Evolutionary conservation across 2,888 invertebrate species (phyloP), one percentile per base, ranked within the genome.

Genomic region (Dasypogon diadema): DNA sequence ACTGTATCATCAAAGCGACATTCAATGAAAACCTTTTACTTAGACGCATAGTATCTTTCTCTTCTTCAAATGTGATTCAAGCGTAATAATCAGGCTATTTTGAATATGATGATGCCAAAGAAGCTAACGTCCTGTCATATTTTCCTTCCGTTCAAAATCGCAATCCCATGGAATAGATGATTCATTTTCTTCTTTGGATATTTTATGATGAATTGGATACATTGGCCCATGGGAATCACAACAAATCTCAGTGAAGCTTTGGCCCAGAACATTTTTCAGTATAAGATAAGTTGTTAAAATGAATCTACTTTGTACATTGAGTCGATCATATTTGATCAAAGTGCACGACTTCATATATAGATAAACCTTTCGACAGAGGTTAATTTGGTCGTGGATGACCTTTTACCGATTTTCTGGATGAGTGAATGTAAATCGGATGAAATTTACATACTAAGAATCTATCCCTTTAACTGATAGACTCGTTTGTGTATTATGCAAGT

Each of bases 321-420:
- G 34, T 30, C 34, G 10, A 30, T 30, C 34, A 30, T 6, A 30
- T 30, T 30, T 30, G 34, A 5, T 30, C 10, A 30, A 30, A 10
- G 6, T 30, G 10, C 5, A 30, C 10, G 10, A 10, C 34, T 30
- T 42, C 30, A 5, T 6, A n/a, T 6, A 12, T 42, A 12, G 42
- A 3, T 12, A 42, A 42, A 12, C n/a, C 42, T 12, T 12, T 42
- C 6, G 42, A 30, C 12, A 24, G 24, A 56, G 56, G 24, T 56
- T 24, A 56, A 56, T 56, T 56, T 56, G 22, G n/a, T 24, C 14
- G 26, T 26, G 16, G 34, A 34, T 58, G 58, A 58, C 10, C 16
- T 58, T 34, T 58, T 58, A 0, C 14, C n/a, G 34, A 26, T 58
- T 30, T 30, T 58, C 34, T n/a, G 30, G 30, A 2, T 26, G 16